Conservation (phyloP, 2,888 invertebrate genomes). For the Lacanobia oleracea region DNA sequence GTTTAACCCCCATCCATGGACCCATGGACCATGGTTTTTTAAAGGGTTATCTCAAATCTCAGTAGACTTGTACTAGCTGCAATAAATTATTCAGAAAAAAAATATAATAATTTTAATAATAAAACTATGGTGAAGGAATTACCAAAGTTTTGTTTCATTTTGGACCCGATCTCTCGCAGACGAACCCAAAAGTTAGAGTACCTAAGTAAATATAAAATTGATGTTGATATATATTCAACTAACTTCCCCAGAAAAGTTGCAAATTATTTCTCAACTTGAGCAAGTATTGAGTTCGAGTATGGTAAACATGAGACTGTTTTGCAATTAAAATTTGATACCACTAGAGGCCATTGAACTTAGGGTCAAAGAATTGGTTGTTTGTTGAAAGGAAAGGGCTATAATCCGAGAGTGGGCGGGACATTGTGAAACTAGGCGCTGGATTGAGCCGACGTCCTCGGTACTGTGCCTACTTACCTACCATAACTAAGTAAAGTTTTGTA, state of each 20-base stretch:
- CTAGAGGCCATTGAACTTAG: constrained; percentile 29
- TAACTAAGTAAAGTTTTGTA: constrained; percentile 32
- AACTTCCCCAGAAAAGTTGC: background rate
- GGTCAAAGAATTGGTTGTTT: constrained; percentile 25
- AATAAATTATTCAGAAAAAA: no score
- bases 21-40: no score
- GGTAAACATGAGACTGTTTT: constrained; percentile 24
- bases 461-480: constrained; percentile 13
- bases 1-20: no score
- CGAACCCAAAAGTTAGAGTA: no score
- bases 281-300: background rate
- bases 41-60: no score
- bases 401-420: constrained; percentile 54
- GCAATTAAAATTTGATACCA: constrained; percentile 45
- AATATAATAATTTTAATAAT: no score
- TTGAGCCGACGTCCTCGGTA: constrained; percentile 47
- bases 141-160: no score
- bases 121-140: no score
- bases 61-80: no score
- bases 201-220: background rate
- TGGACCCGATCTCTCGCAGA: background rate
- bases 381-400: constrained; percentile 61
- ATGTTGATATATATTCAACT: background rate
- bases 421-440: constrained; percentile 54
- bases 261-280: background rate